Percentiles rank a stretch among this genome's conserved stretches.
Conservation (phyloP, 1,140 invertebrate species). For the Leptopilina clavipes region DNA sequence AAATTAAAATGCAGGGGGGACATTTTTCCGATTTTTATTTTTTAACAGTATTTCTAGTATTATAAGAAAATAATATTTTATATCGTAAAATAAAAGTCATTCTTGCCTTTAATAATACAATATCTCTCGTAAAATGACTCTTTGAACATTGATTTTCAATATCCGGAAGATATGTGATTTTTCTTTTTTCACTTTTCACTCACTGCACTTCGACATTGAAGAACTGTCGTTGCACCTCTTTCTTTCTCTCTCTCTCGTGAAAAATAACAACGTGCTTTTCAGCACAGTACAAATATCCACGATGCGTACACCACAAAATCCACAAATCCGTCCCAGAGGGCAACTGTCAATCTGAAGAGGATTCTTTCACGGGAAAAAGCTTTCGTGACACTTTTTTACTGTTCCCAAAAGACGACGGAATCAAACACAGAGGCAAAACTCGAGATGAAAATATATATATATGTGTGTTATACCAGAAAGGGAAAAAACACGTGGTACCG, state of each 20-base stretch:
- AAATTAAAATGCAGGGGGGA: too few relatives aligned
- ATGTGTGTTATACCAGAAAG: neutral
- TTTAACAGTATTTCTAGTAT: too few relatives aligned
- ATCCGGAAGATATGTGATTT: constrained; percentile 48
- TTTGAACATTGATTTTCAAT: constrained; percentile 50
- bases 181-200: constrained; percentile 53
- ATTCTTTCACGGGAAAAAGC: neutral
- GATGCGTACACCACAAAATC: constrained; percentile 7
- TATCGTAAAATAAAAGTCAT: too few relatives aligned
- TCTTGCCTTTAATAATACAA: too few relatives aligned
- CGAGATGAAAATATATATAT: neutral
- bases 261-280: constrained; percentile 2
- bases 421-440: neutral
- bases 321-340: constrained; percentile 27
- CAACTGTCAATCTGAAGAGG: constrained; percentile 8
- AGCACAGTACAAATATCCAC: constrained; percentile 23
- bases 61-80: too few relatives aligned
- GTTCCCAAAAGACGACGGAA: neutral
- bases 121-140: neutral
- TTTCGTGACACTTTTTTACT: constrained; percentile 9
- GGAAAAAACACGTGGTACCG: constrained; percentile 53
- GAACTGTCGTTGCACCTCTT: constrained; percentile 3
- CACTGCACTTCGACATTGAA: constrained; percentile 43
- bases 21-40: too few relatives aligned
- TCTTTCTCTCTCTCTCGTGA: neutral